Evolutionary conservation across 2,888 invertebrate genomes (phyloP).

Genomic region (Mellilla xanthometata): DNA sequence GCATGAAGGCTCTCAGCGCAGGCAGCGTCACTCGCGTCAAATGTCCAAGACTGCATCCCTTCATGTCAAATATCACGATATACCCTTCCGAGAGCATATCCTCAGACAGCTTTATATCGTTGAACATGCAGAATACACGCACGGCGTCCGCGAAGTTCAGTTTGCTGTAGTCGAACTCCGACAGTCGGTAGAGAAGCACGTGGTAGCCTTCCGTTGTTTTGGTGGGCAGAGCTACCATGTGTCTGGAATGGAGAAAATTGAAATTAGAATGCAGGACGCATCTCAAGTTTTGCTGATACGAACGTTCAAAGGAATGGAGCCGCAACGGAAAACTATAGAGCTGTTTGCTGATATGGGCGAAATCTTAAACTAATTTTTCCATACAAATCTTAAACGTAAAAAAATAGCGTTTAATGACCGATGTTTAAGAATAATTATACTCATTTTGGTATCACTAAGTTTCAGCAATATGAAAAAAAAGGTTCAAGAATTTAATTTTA

Average conservation of each 20-base stretch:
- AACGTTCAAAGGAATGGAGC: too few relatives aligned
- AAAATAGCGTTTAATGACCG: too few relatives aligned
- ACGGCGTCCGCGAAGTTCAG: constrained; percentile 85
- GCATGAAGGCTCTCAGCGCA: constrained; percentile 84
- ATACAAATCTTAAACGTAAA: too few relatives aligned
- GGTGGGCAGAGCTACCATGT: constrained; percentile 84
- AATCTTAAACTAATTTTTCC: too few relatives aligned
- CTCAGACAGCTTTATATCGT: constrained; percentile 85
- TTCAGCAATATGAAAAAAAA: too few relatives aligned
- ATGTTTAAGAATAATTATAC: too few relatives aligned
- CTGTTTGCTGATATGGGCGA: too few relatives aligned
- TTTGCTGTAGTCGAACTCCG: constrained; percentile 84
- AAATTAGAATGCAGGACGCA: too few relatives aligned
- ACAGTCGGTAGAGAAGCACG: constrained; percentile 82
- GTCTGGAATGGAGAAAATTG: constrained; percentile 79
- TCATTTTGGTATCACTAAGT: too few relatives aligned
- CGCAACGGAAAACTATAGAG: too few relatives aligned
- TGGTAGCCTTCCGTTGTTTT: constrained; percentile 84
- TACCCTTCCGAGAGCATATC: constrained; percentile 82
- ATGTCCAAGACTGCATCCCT: constrained; percentile 85
- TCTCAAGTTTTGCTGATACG: too few relatives aligned
- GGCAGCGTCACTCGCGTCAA: constrained; percentile 84
- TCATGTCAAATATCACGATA: constrained; percentile 86
- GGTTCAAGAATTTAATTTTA: too few relatives aligned
- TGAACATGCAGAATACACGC: constrained; percentile 86